Evolutionary conservation across 2,888 invertebrate genomes (phyloP), one percentile per base, ranked within the genome.

Genomic region (Dusona sp.): DNA sequence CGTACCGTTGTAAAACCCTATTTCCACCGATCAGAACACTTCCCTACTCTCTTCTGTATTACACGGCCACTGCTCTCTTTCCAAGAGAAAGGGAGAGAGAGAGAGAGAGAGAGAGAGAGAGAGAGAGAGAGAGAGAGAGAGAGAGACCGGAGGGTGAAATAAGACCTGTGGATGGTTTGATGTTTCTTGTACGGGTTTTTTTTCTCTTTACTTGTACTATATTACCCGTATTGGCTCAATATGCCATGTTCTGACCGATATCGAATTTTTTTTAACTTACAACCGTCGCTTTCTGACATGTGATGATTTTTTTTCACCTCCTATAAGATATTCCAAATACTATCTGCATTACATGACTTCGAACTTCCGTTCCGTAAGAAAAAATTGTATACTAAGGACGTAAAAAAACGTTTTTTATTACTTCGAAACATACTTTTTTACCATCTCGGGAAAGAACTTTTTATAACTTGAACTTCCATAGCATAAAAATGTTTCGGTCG

Each of bases 61-160:
- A 81, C 83, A 86, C 86, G 83, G 83, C 78, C 86, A 81, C 81
- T 86, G 86, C 83, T 64, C 86, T 72, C 77, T 81, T 85, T 85
- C 72, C 25, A 38, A 45, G 61, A 25, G 65, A 38, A 7, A 29
- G 8, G n/a, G 16, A 29, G 38, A 80, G 33, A 29, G 13, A 45
- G 45, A 61, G 57, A n/a, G 75, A 48, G 74, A 22, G 54, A 48
- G 45, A 51, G 22, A 22, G 29, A 45, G 61, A 25, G 65, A 38
- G 8, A 29, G 8, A 25, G 16, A 29, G 38, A 80, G 33, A 29
- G 13, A 45, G 45, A 61, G 57, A n/a, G 75, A 48, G 74, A 22
- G 54, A 48, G 45, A 51, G 22, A 22, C 9, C 25, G 16, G 29
- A 51, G 65, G 48, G 33, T 29, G 42, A 70, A 68, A 70, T 33